Evolutionary conservation across 2,888 invertebrate genomes (phyloP).

Genomic region (Chrysina gloriosa): DNA sequence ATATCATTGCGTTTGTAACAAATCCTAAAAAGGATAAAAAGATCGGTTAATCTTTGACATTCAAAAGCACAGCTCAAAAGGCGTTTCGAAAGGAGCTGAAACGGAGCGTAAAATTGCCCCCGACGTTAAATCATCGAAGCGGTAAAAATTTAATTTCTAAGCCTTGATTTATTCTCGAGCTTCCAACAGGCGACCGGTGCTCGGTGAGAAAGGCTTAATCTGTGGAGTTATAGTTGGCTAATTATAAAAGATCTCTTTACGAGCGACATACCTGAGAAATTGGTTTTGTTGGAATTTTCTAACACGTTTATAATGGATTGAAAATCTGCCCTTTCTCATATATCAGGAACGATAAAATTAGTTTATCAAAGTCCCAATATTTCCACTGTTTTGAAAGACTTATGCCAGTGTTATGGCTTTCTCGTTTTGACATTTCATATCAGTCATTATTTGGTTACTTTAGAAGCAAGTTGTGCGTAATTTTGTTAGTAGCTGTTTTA

Average conservation of each 20-base stretch:
- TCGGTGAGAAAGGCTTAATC: not conserved
- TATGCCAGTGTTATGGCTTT: too few species aligned
- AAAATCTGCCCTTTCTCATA: too few species aligned
- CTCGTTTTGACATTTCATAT: too few species aligned
- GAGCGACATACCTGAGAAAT: not conserved
- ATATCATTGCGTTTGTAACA: too few species aligned
- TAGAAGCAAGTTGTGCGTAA: too few species aligned
- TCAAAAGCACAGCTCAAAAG: conserved; percentile 1
- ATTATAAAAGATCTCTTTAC: not conserved
- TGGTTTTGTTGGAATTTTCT: not conserved
- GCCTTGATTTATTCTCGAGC: conserved; percentile 12
- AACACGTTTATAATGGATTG: too few species aligned
- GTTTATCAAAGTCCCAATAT: too few species aligned
- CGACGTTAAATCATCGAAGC: not conserved
- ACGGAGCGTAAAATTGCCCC: not conserved
- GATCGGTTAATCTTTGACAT: not conserved
- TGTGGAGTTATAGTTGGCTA: not conserved
- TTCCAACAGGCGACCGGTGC: not conserved
- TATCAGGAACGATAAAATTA: too few species aligned
- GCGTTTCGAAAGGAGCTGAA: not conserved
- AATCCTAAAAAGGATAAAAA: too few species aligned
- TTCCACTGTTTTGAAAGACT: too few species aligned
- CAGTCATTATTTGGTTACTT: too few species aligned
- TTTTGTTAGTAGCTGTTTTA: too few species aligned
- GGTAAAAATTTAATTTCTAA: conserved; percentile 22